Conservation (phyloP, 2,113 vertebrate genomes). For the Apteryx owenii region DNA sequence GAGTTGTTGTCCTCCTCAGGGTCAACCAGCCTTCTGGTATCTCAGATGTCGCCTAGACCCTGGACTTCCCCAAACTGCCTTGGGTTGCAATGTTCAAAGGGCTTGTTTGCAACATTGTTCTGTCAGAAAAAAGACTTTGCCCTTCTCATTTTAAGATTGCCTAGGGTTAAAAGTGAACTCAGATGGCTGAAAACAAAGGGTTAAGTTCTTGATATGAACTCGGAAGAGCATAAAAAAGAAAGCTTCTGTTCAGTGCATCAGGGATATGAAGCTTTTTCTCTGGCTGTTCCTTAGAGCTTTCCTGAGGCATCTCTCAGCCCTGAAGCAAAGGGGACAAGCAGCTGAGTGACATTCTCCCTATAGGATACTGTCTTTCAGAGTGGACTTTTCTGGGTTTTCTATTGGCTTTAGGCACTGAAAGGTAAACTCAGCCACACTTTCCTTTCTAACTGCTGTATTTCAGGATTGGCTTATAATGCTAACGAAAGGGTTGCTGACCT, state of each 20-base stretch:
- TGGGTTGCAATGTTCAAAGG: background rate
- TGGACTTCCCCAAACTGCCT: background rate
- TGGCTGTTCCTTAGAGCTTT: slow-evolving; percentile 39
- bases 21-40: background rate
- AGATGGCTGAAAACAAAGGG: background rate
- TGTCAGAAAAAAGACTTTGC: background rate
- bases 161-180: background rate
- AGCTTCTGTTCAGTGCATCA: background rate
- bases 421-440: background rate
- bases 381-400: background rate
- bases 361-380: background rate
- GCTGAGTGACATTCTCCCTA: slow-evolving; percentile 12
- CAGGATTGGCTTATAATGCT: background rate
- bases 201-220: background rate
- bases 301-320: background rate
- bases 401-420: background rate
- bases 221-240: background rate
- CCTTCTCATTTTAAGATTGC: background rate
- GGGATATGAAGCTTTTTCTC: background rate
- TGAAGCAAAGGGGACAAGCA: background rate
- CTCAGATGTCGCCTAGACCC: background rate
- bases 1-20: background rate
- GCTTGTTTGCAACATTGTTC: background rate
- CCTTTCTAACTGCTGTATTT: background rate
- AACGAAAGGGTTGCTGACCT: background rate